Conservation (phyloP, 2,888 invertebrate species). For the Creontiades dilutus region DNA sequence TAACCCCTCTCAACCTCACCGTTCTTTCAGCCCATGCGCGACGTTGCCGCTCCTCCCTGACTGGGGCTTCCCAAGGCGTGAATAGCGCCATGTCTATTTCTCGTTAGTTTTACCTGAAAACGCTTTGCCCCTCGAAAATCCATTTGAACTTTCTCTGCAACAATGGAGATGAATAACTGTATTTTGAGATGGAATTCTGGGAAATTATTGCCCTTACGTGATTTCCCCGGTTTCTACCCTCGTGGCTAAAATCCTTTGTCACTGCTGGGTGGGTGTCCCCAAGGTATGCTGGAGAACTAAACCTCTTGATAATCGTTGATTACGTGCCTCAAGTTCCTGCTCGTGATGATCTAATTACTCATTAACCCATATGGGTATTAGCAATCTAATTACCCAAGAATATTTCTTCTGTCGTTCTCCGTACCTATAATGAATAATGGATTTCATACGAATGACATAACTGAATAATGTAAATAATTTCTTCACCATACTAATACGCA, state of each 20-base stretch:
- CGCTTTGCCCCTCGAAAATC: slow-evolving; percentile 54
- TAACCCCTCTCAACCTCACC: not conserved
- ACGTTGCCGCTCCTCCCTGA: slow-evolving; percentile 51
- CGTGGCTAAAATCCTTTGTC: not conserved
- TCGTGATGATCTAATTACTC: not conserved
- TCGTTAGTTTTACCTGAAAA: slow-evolving; percentile 59
- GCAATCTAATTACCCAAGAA: no score
- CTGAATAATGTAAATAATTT: no score
- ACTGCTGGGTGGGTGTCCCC: not conserved
- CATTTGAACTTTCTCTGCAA: slow-evolving; percentile 59
- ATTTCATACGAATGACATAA: no score
- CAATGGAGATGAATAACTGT: slow-evolving; percentile 52
- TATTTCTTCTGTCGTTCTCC: no score
- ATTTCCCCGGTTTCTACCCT: not conserved
- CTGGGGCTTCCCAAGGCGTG: slow-evolving; percentile 21
- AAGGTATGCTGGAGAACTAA: not conserved
- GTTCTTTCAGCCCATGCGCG: slow-evolving; percentile 35
- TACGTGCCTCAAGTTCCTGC: no score
- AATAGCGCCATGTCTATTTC: slow-evolving; percentile 50
- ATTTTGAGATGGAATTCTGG: slow-evolving; percentile 34
- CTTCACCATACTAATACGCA: no score
- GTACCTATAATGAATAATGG: no score
- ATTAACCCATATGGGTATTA: not conserved
- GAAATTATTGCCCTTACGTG: slow-evolving; percentile 58
- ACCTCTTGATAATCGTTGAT: not conserved